Evolutionary conservation across 2,888 invertebrate species (phyloP).

Genomic region (Rhaphigaster nebulosa): DNA sequence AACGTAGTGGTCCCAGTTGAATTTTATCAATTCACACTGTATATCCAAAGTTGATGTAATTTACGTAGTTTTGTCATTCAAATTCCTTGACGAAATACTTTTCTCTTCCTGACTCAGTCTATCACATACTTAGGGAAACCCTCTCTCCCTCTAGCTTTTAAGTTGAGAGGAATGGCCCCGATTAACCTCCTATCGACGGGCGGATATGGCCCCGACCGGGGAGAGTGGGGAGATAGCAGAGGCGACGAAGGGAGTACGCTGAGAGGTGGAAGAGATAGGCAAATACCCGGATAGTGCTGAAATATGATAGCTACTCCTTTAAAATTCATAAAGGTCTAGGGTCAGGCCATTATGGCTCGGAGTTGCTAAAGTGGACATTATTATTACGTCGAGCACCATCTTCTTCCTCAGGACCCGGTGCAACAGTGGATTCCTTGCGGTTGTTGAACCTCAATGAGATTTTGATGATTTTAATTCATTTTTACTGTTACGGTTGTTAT

Average conservation of each 20-base stretch:
- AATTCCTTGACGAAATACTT: not conserved
- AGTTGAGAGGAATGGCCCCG: not conserved
- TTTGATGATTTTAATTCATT: too few species aligned
- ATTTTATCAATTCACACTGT: too few species aligned
- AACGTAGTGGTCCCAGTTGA: too few species aligned
- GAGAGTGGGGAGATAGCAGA: slow-evolving; percentile 2
- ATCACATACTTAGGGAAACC: not conserved
- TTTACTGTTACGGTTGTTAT: too few species aligned
- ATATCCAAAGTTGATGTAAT: too few species aligned
- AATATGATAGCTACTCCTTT: slow-evolving; percentile 27
- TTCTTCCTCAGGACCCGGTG: not conserved
- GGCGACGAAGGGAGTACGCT: not conserved
- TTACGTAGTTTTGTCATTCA: too few species aligned
- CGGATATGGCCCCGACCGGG: not conserved
- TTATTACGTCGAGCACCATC: not conserved
- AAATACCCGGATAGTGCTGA: not conserved
- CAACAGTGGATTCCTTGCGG: not conserved
- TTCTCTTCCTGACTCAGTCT: not conserved
- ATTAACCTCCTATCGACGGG: not conserved
- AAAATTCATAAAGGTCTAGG: slow-evolving; percentile 25
- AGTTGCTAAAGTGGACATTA: slow-evolving; percentile 5
- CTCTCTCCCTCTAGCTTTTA: not conserved
- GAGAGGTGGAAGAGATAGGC: slow-evolving; percentile 8
- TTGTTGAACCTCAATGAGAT: not conserved
- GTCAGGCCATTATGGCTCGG: not conserved